Base-by-base conservation (phyloP, 2,797 vertebrate species). In the Arctocebus calabarensis region DNA sequence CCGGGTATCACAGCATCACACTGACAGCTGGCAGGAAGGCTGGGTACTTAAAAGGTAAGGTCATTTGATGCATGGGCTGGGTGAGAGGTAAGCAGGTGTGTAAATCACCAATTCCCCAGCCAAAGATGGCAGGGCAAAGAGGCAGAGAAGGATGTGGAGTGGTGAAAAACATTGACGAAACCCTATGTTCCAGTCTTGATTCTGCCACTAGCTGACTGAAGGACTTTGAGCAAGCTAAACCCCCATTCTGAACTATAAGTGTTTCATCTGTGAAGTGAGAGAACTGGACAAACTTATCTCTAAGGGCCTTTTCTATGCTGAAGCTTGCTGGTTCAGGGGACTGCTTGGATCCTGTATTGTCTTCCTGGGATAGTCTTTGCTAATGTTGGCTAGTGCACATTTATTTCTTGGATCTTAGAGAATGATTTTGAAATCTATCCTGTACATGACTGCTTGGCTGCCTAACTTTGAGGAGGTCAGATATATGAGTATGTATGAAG, bases 361-460 rank as follows among this genome's bases (percentile, higher is more conserved):
- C 25, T 82, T 89, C 71, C 57, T 55, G 13, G 57, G 29, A 37
- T 27, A 37, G 52, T 32, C 43, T 91, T 73, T 22, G 40, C 85
- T 81, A 77, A 71, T 57, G 52, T 66, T 71, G 85, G 45, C 59
- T 74, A 48, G 43, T 85, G 10, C 27, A 6, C 8, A 52, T 74
- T 93, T 86, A 48, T 84, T 71, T 90, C 40, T 73, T 70, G 25
- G 85, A 73, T 68, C 86, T 93, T 81, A 88, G 52, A 82, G 64
- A 94, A 87, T 91, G 52, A 75, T 75, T 87, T 89, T 77, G 73
- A 85, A 64, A 74, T 93, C 23, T 59, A n/a, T 75, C 52, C 55
- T 70, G 52, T 61, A 2, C 81, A 5, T 84, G 48, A 78, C 32
- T 22, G 32, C 66, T 78, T 27, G 90, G 55, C 45, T 9, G 27